These are phyloP conservation scores for Daboia siamensis DNA, from an alignment of 2,113 vertebrate genomes.

Conservation along the genomic window DNA sequence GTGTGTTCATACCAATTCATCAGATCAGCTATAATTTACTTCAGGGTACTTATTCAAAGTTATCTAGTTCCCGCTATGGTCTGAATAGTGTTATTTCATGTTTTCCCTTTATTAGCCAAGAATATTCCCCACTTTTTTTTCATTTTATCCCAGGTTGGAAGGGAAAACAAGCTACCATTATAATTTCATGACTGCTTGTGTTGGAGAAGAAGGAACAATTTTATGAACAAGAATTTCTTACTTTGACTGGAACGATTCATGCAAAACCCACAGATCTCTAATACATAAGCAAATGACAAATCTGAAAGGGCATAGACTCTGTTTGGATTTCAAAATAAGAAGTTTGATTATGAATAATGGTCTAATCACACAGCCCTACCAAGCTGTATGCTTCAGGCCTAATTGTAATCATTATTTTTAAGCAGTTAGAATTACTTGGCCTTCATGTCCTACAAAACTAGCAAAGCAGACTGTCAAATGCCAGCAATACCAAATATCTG, in stretches of 20 bases:
- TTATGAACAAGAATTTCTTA: background rate
- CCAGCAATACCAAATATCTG: slow-evolving; percentile 4
- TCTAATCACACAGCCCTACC: slow-evolving; percentile 10
- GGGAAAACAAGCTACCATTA: background rate
- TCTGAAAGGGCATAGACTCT: slow-evolving; percentile 11
- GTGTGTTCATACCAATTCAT: background rate
- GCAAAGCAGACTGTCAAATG: background rate
- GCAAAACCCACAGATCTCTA: slow-evolving; percentile 3
- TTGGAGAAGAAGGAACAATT: background rate
- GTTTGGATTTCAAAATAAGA: slow-evolving; percentile 19
- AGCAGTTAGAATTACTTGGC: slow-evolving; percentile 21
- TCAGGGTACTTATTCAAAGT: background rate
- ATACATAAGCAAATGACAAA: background rate
- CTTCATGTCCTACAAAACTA: slow-evolving; percentile 1
- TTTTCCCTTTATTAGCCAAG: background rate
- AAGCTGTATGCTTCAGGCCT: background rate
- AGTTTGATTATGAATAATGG: slow-evolving; percentile 30
- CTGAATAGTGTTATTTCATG: background rate
- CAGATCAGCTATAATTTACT: background rate
- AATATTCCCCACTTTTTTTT: background rate
- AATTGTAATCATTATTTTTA: slow-evolving; percentile 28
- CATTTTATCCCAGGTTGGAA: background rate
- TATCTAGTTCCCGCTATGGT: background rate
- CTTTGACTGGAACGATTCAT: background rate
- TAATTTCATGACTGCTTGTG: background rate